A percentile compares a stretch with the other conserved stretches of the same genome.
These are phyloP conservation scores for Pachycephala philippinensis DNA, from an alignment of 2,113 vertebrate genomes.

Conservation along the genomic window DNA sequence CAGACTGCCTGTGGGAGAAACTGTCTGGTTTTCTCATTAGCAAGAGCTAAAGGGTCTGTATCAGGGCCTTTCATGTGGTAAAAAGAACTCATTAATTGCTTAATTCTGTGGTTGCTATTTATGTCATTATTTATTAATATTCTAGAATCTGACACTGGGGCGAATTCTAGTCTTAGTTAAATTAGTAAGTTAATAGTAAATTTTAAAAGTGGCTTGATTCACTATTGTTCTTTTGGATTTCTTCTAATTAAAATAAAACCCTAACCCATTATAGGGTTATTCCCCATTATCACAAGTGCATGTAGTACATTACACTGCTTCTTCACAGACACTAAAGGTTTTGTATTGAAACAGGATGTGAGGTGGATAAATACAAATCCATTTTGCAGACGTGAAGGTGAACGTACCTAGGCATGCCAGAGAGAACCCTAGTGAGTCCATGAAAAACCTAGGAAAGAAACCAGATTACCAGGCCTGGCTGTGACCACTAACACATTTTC, in stretches of 20 bases:
- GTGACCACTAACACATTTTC: background rate
- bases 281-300: background rate
- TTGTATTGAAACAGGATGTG: background rate
- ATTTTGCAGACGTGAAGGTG: background rate
- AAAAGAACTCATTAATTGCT: slow-evolving; percentile 58
- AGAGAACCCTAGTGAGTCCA: background rate
- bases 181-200: slow-evolving; percentile 11
- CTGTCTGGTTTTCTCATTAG: slow-evolving; percentile 58
- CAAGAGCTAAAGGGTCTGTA: slow-evolving; percentile 51
- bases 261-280: background rate
- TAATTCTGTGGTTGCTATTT: slow-evolving; percentile 54
- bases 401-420: rapidly evolving
- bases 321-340: background rate
- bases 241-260: background rate
- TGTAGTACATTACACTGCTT: background rate
- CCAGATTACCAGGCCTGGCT: background rate
- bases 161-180: slow-evolving; percentile 35
- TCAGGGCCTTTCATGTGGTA: slow-evolving; percentile 48
- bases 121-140: slow-evolving; percentile 61
- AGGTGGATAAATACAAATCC: background rate
- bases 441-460: background rate
- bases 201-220: background rate
- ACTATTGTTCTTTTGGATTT: slow-evolving; percentile 42
- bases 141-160: slow-evolving; percentile 23
- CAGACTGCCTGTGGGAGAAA: slow-evolving; percentile 59